Evolutionary conservation across 2,797 vertebrate genomes (phyloP), one percentile per base, ranked within the genome.

Genomic region (Scolopax rusticola): DNA sequence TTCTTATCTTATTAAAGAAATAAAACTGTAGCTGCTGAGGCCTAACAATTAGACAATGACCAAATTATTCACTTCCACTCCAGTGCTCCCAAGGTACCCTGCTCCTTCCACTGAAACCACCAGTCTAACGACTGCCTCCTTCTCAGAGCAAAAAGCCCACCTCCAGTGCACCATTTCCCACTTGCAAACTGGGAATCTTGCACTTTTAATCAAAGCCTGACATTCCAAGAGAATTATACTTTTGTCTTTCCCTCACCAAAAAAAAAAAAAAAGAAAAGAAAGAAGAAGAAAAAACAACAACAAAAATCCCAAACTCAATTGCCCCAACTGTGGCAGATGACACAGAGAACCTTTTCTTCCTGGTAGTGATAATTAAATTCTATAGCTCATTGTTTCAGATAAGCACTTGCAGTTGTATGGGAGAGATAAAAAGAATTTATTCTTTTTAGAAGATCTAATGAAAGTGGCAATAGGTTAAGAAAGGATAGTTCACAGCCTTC

Each of bases 311-410:
- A 56, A 73, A 61, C n/a, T 67, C 28, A 88, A 6, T 33, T 71
- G 36, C 24, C 59, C n/a, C 40, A 69, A 4, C 12, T 15, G 36
- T 32, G 15, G 51, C 33, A 84, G 57, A 80, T 48, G 69, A 92
- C 67, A 89, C 27, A 45, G 41, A 84, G 64, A 83, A 60, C 57
- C 50, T 69, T 81, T 67, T 93, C 24, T 76, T 87, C 61, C 75
- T 84, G 41, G 50, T 23, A 86, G 74, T 14, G 67, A 86, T 91
- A 84, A 93, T 75, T 93, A 89, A 90, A 90, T 86, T 93, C 88
- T 91, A 28, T 76, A 81, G 76, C n/a, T 93, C 85, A 76, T 84
- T 89, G 84, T 94, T 91, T 91, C 70, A 90, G 80, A 83, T 78
- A 82, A 95, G 70, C 24, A 36, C 38, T 87, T 79, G 56, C 30